Conservation (phyloP, 1,140 invertebrate genomes). For the Danaus melanippus region DNA sequence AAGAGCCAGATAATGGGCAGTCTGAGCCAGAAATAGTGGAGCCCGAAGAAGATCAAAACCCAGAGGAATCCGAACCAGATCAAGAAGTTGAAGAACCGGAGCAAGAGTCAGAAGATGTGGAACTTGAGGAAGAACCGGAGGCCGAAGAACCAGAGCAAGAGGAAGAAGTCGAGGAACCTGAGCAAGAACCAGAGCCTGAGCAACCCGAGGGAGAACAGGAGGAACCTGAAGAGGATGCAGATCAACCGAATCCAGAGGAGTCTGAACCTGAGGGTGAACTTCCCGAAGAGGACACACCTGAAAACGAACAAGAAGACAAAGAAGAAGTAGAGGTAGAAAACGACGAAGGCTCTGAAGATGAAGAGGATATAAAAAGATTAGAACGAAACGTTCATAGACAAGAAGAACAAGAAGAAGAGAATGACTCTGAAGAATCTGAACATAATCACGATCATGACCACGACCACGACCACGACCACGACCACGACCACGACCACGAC, state of each 20-base stretch:
- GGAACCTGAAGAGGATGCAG: conserved; percentile 4
- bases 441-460: conserved; percentile 6
- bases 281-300: not conserved
- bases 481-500: conserved; percentile 28
- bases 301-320: not conserved
- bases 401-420: conserved; percentile 3
- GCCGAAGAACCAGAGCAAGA: conserved; percentile 8
- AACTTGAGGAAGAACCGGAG: conserved; percentile 12
- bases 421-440: not conserved
- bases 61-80: conserved; percentile 16
- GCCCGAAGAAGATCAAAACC: conserved; percentile 9
- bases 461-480: conserved; percentile 23
- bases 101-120: conserved; percentile 14
- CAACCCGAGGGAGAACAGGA: conserved; percentile 1
- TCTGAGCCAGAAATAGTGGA: conserved; percentile 17
- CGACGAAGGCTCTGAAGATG: conserved; percentile 4
- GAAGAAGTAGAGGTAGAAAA: conserved; percentile 1
- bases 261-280: conserved; percentile 2
- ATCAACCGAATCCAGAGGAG: conserved; percentile 6
- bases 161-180: conserved; percentile 1
- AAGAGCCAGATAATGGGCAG: conserved; percentile 13
- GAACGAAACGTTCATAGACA: conserved; percentile 1
- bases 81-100: conserved; percentile 10
- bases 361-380: not conserved
- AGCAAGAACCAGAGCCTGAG: conserved; percentile 5